phyloP scores from a whole-genome alignment of 2,797 vertebrate species.

The Channallabes apus region DNA sequence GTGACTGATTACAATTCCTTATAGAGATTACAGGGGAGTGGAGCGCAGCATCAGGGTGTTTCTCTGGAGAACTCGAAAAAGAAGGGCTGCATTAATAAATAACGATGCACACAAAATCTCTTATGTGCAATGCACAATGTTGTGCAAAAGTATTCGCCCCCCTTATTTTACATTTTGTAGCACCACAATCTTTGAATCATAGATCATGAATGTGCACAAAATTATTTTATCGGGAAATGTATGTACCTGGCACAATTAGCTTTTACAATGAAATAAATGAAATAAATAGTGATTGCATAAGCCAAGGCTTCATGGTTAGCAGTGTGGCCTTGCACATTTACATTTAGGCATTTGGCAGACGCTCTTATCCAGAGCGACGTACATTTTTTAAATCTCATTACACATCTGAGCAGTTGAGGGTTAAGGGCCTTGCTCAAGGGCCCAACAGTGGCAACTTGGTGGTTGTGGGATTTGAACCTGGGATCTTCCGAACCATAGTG shows the following conservation, averaged over 20 bases:
- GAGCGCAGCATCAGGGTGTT: not conserved
- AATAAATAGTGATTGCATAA: not conserved
- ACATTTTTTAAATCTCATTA: too few relatives aligned
- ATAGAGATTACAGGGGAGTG: not conserved
- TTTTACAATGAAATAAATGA: not conserved
- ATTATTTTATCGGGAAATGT: not conserved
- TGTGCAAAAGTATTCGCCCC: not conserved
- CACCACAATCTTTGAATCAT: not conserved
- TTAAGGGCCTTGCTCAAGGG: too few relatives aligned
- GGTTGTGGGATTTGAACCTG: too few relatives aligned
- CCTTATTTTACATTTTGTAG: not conserved
- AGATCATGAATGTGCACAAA: too few relatives aligned
- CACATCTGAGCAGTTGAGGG: too few relatives aligned
- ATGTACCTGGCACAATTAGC: not conserved
- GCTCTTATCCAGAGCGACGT: too few relatives aligned
- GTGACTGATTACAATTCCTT: conserved; percentile 29
- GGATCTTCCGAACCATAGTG: too few relatives aligned
- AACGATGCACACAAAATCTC: too few relatives aligned
- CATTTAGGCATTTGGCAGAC: too few relatives aligned
- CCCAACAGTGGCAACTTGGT: too few relatives aligned
- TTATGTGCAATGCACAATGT: not conserved
- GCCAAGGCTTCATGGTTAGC: too few relatives aligned
- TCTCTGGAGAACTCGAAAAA: not conserved
- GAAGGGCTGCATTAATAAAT: not conserved
- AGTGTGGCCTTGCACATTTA: too few relatives aligned